Base-by-base conservation (phyloP, 2,797 vertebrate species). In the Lutjanus campechanus region DNA sequence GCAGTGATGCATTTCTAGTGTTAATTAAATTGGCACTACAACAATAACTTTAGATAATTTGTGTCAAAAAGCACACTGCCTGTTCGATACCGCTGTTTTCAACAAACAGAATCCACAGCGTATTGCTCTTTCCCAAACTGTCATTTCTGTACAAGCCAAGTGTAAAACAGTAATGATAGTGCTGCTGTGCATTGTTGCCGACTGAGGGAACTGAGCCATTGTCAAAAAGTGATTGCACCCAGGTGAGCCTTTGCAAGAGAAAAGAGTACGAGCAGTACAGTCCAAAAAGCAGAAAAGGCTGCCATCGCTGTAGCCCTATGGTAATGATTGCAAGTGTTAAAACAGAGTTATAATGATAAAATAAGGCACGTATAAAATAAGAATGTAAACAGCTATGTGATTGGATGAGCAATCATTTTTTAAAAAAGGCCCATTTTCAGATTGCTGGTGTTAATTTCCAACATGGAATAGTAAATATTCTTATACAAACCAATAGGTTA, bases 221-320 rank as follows among this genome's bases (percentile, higher is more conserved):
- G 83, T 91, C 87, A 84, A 80, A 82, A 86, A 80, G 19, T 49
- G 54, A 92, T 82, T 90, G 85, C 69, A 87, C 63, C 9, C n/a
- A 76, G 17, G 78, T 64, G 56, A 83, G 40, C 49, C 51, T 87
- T 86, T 41, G 80, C 83, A 77, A 72, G 40, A 67, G 61, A 53
- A 53, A 63, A 36, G 5, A 60, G n/a, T 15, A 72, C 20, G 8
- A 53, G 51, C 7, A 40, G 11, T n/a, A 70, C 16, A 69, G 17
- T 56, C 1, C 10, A 50, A 68, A 77, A 8, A 69, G n/a, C 17
- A 51, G 43, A 41, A 40, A 64, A 58, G 49, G 25, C 55, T 44
- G 22, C 54, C 5, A 68, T 49, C n/a, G 20, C 47, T 59, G 15
- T 54, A 12, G 58, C 50, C 60, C 20, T 54, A 22, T 51, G 51